Conservation (phyloP, 1,140 invertebrate species). For the Magallana ariakensis region DNA sequence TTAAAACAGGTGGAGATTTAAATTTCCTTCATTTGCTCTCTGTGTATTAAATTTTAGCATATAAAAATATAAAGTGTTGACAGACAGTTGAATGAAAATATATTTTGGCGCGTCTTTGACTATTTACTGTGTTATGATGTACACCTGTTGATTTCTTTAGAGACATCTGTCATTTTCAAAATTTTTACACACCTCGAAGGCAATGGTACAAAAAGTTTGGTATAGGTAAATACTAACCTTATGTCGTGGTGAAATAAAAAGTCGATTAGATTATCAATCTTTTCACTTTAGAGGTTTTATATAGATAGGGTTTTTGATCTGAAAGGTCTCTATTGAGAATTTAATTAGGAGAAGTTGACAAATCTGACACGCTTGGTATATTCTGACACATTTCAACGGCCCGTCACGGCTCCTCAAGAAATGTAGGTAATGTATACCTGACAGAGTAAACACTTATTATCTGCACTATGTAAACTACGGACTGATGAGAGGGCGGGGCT, state of each 20-base stretch:
- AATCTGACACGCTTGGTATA: background rate
- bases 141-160: constrained; percentile 34
- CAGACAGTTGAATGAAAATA: background rate
- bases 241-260: background rate
- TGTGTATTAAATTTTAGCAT: constrained; percentile 25
- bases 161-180: constrained; percentile 28
- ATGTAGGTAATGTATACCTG: constrained; percentile 15
- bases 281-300: background rate
- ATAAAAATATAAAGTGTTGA: constrained; percentile 38
- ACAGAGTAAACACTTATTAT: constrained; percentile 21
- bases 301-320: background rate
- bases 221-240: constrained; percentile 20
- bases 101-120: background rate
- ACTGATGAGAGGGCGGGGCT: background rate
- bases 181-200: background rate
- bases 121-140: constrained; percentile 9
- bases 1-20: constrained; percentile 38
- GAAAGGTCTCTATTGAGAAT: background rate
- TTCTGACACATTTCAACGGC: background rate
- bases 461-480: background rate
- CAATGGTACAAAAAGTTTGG: background rate
- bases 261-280: background rate
- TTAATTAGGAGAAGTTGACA: constrained; percentile 20
- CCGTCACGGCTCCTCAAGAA: background rate
- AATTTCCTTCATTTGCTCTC: constrained; percentile 1